A percentile compares a stretch with the other conserved stretches of the same genome.
phyloP scores from a whole-genome alignment of 2,888 invertebrate genomes.

The Hyles lineata region DNA sequence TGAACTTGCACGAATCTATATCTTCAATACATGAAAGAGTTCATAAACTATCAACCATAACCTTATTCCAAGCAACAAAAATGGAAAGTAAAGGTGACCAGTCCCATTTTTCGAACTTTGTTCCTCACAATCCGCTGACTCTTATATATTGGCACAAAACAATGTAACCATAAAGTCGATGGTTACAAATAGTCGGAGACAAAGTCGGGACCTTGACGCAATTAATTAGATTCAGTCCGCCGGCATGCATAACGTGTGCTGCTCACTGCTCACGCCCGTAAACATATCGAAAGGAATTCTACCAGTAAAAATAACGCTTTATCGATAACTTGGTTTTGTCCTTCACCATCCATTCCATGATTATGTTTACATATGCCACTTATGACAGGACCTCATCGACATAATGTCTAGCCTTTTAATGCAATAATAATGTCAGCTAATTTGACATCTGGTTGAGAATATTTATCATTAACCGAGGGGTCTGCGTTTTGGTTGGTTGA shows the following conservation, averaged over 20 bases:
- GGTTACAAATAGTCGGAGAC: constrained; percentile 69
- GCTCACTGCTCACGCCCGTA: constrained; percentile 29
- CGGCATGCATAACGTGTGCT: constrained; percentile 60
- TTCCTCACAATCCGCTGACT: constrained; percentile 32
- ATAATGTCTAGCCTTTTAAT: background rate
- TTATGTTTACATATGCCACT: background rate
- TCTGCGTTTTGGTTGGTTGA: background rate
- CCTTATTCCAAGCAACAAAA: too few species aligned
- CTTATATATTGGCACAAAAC: constrained; percentile 35
- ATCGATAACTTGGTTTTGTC: constrained; percentile 5
- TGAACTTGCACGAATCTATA: too few species aligned
- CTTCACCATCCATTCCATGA: background rate
- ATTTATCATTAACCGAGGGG: background rate
- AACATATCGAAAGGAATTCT: constrained; percentile 28
- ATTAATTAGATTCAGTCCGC: constrained; percentile 76
- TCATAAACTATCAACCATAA: too few species aligned
- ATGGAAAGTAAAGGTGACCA: too few species aligned
- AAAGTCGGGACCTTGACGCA: constrained; percentile 70
- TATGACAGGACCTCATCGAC: background rate
- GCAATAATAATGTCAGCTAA: background rate
- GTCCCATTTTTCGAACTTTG: background rate
- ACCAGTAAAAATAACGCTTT: constrained; percentile 26
- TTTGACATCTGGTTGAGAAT: background rate
- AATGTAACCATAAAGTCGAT: constrained; percentile 51
- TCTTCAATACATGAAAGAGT: too few species aligned